Evolutionary conservation across 2,113 vertebrate genomes (phyloP), one percentile per base, ranked within the genome.

Genomic region (Bettongia penicillata): DNA sequence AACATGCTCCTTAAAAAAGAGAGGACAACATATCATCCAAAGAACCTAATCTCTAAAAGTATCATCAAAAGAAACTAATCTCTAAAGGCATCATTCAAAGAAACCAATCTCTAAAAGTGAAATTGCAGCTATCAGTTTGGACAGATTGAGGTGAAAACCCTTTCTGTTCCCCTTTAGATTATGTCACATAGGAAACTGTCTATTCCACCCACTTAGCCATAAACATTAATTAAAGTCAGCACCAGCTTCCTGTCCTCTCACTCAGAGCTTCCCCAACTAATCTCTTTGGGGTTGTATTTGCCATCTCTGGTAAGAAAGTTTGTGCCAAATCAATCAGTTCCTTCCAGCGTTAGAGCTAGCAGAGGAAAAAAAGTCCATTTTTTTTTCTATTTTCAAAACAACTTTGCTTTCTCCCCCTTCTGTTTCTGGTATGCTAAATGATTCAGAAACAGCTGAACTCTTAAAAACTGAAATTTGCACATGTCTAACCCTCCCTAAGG

Each of bases 361-460:
- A 57, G n/a, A 49, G 90, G 16, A 11, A 19, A 90, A 95, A 97
- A 97, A 97, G 52, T 50, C 93, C 95, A 93, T 28, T 90, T 92
- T 90, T 84, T 84, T 84, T 89, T 53, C 94, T n/a, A 31, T 90
- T 94, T 93, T 52, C 57, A 94, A 95, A 96, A 91, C 93, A 89
- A 48, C 57, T 96, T 95, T 31, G 51, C 0, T 77, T 84, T 84
- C 37, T 43, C 19, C 68, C 68, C 37, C 68, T 43, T 43, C n/a
- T 43, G 28, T 51, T 90, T 90, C 49, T 61, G 92, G 92, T 37
- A 31, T 37, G 97, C 53, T 93, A 97, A 97, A 97, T 94, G 93
- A 96, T 97, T 96, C 93, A 92, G 90, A 97, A 98, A 98, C 37
- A 97, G 97, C 98, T 97, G 96, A 98, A 97, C 94, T 97, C 93